Evolutionary conservation across 2,888 invertebrate genomes (phyloP), one percentile per base, ranked within the genome.

Genomic region (Phytoseiulus persimilis): DNA sequence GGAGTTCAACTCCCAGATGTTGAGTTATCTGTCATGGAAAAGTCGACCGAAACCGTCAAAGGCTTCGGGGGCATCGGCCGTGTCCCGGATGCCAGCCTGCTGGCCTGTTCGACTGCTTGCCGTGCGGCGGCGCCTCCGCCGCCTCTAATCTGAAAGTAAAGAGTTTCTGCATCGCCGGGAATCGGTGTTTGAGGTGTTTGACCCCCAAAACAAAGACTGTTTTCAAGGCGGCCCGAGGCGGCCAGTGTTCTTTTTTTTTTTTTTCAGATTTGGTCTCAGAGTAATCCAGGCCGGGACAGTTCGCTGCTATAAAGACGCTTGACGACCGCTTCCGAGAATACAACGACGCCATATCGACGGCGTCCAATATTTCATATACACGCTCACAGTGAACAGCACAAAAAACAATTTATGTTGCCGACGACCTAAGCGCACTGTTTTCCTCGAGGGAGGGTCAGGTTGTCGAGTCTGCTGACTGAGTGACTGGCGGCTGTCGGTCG

Each of bases 1-100:
- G 65, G 65, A 65, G 65, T 65, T 65, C 65, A 28, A 65, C 65
- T 65, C 65, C 65, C 65, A 65, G 65, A 65, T 65, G 65, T 65
- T 65, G 65, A 65, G 65, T 65, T 65, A 65, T 65, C 65, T 65
- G 65, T 65, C 65, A 65, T 65, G 65, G 65, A 65, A 65, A 65
- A 65, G 1, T 28, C 28, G 65, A 65, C 14, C 65, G 65, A 28
- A 65, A 65, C 65, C 65, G 65, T 65, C 65, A 65, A 65, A 65
- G 65, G 65, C 65, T 65, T 65, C 65, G 65, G 65, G 65, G 65
- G 65, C 65, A 65, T 65, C 65, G 65, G 14, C 65, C 65, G 65
- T 65, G 65, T 65, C 65, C 65, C 65, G 65, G 65, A 65, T 65
- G 65, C 65, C 39, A 9, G 39, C 39, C 39, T 39, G 39, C 39